Base-by-base conservation (phyloP, 2,888 invertebrate genomes). In the Balanococcus diminutus region DNA sequence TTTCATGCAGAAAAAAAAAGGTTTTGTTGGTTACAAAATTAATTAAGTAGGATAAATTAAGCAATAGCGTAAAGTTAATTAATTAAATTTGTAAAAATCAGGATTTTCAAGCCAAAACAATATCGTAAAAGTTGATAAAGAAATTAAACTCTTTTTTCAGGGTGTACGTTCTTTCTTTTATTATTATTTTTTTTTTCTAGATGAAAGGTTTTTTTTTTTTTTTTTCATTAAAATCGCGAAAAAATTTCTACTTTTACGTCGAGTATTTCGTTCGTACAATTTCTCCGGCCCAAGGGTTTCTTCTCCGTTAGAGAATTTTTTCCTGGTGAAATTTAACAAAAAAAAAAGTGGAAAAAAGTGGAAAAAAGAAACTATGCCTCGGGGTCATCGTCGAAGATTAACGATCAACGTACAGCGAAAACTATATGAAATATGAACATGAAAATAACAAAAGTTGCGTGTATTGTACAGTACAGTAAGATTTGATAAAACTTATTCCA, bases 31-130 rank as follows among this genome's bases (percentile, higher is more conserved):
- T 72, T 72, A 31, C 31, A n/a, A 72, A 72, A 72, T 72, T 72
- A 72, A 72, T 72, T 72, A 72, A 72, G 72, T 32, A 72, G 32
- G 72, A 72, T 72, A 72, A 72, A 72, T 72, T 72, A 72, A 72
- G 72, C 72, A 72, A 72, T 16, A 72, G 32, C 72, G 72, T 72
- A 32, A 72, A 72, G 72, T 72, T 72, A 72, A 72, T 72, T 72
- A 72, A 72, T 72, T 72, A 31, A 31, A 31, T 72, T 72, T 72
- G 28, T 72, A 72, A 61, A 61, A 72, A 31, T 72, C 72, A 31
- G n/a, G 22, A 72, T 72, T 72, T 72, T 31, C 72, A 28, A 72
- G 32, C 31, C 28, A 72, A 72, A 72, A 72, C 72, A 32, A 72
- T 72, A 72, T 72, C 32, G 61, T 61, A 61, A 31, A 72, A 72